Conservation (phyloP, 2,888 invertebrate genomes). For the Leptopterna dolabrata region DNA sequence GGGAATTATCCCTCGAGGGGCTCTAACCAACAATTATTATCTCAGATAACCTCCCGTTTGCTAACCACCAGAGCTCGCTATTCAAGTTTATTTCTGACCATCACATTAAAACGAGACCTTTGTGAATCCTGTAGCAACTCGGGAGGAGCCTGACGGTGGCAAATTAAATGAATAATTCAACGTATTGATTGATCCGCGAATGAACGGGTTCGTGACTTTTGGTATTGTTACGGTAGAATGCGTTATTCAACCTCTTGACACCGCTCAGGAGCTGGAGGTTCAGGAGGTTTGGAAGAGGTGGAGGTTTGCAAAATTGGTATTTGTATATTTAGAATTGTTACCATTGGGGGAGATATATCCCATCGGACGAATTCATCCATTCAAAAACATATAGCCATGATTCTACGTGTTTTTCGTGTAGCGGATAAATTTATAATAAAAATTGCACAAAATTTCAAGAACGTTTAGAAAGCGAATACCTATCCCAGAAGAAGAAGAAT, state of each 20-base stretch:
- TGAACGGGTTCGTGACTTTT: conserved; percentile 16
- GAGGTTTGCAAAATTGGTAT: too few species aligned
- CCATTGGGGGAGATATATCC: too few species aligned
- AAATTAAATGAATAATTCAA: conserved; percentile 44
- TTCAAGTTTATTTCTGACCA: background rate
- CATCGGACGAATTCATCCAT: too few species aligned
- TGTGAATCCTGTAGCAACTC: background rate
- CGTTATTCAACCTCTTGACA: background rate
- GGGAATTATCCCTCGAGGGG: conserved; percentile 4
- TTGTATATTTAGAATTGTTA: too few species aligned
- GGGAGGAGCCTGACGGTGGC: background rate
- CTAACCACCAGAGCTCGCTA: background rate
- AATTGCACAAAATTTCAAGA: too few species aligned
- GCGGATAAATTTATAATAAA: too few species aligned
- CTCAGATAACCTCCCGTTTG: conserved; percentile 15
- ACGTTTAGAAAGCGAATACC: too few species aligned
- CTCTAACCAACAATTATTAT: conserved; percentile 28
- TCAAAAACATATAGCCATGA: too few species aligned
- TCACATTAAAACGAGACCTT: background rate
- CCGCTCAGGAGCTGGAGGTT: too few species aligned
- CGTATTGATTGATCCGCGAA: conserved; percentile 23
- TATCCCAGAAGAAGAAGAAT: too few species aligned
- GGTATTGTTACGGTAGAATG: background rate
- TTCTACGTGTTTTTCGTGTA: too few species aligned
- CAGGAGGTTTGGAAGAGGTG: too few species aligned